These are phyloP conservation scores for Aratinga solstitialis DNA, from an alignment of 2,797 vertebrate species.

Conservation along the genomic window DNA sequence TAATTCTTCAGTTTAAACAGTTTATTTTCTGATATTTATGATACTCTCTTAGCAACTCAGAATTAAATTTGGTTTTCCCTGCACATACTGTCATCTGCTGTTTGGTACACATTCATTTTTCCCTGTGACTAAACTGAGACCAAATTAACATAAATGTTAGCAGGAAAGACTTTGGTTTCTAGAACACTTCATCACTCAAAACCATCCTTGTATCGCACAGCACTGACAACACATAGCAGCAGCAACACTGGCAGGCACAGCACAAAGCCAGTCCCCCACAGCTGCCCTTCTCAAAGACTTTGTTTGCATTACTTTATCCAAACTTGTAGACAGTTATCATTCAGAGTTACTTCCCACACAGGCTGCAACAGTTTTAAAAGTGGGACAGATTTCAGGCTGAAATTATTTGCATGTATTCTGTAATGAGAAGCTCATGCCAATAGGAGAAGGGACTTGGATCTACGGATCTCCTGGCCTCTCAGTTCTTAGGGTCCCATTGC, in stretches of 20 bases:
- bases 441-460: background rate
- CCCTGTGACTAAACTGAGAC: conserved; percentile 18
- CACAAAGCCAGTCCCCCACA: accelerated
- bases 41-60: conserved; percentile 1
- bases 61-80: background rate
- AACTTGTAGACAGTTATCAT: background rate
- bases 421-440: background rate
- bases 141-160: conserved; percentile 20
- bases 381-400: background rate
- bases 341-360: background rate
- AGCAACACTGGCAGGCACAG: background rate
- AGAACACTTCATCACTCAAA: background rate
- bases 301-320: background rate
- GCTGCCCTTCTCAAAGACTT: background rate
- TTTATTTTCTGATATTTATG: conserved; percentile 32
- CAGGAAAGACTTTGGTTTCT: background rate
- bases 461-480: background rate
- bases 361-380: background rate
- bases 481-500: background rate
- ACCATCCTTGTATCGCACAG: background rate
- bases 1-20: background rate
- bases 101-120: background rate
- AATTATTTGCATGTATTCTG: background rate
- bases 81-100: conserved; percentile 6
- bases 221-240: accelerated